phyloP scores from a whole-genome alignment of 2,113 vertebrate species.

The Pangasianodon hypophthalmus region DNA sequence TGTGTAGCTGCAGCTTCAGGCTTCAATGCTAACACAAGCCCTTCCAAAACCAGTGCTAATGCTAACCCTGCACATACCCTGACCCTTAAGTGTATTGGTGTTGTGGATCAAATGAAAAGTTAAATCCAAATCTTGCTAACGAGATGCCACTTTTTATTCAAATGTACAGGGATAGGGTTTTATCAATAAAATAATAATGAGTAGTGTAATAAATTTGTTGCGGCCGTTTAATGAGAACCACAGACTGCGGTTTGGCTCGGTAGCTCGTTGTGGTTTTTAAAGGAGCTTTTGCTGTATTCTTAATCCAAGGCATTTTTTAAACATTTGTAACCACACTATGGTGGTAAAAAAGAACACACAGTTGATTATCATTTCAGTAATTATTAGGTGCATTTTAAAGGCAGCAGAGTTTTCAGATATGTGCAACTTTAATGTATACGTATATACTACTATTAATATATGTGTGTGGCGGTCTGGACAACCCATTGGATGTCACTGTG shows the following conservation, averaged over 20 bases:
- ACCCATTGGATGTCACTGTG: background rate
- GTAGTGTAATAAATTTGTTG: background rate
- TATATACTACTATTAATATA: too few relatives aligned
- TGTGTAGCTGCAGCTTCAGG: background rate
- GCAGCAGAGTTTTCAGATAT: background rate
- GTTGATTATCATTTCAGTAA: background rate
- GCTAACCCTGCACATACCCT: background rate
- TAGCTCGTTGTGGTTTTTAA: background rate
- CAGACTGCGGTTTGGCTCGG: background rate
- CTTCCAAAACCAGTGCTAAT: background rate
- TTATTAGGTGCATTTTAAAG: background rate
- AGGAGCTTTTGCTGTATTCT: background rate
- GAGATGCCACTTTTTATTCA: background rate
- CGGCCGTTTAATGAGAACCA: background rate
- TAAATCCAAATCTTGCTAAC: background rate
- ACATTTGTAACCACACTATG: background rate
- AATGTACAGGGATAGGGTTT: background rate
- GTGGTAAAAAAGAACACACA: background rate
- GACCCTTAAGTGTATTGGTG: background rate
- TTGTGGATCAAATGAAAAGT: background rate
- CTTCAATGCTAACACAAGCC: background rate
- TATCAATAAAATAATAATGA: constrained; percentile 3
- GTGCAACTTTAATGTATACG: background rate
- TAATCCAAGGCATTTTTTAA: background rate
- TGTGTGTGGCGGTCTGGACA: background rate